Evolutionary conservation across 2,888 invertebrate species (phyloP), one percentile per base, ranked within the genome.

Genomic region (Patella caerulea): DNA sequence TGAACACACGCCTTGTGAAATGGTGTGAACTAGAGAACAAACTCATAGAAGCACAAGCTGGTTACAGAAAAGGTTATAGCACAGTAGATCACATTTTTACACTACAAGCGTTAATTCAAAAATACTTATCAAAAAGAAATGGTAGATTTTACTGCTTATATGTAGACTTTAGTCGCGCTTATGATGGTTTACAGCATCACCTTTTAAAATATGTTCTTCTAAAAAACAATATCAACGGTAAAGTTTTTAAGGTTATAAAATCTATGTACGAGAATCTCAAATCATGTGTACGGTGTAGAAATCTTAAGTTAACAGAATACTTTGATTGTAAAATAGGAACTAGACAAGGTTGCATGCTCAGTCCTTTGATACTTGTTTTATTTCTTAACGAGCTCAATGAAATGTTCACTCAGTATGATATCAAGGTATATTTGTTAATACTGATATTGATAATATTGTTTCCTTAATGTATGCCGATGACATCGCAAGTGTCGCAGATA

Each of bases 381-480:
- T 76, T 76, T 59, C 65, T 75, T 17, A 75, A 75, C 52, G 75
- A 69, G 24, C 29, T 70, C 34, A 53, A 69, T 69, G 29, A 29
- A 65, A n/a, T 73, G 17, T 59, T 76, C 17, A 59, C 34, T 11
- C 24, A 19, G 65, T 45, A 72, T 19, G 29, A 29, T 29, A 2
- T 29, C 34, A 72, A 56, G 69, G 73, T 19, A 77, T 73, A 72
- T 69, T 71, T 69, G 56, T 77, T 59, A 71, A 52, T 34, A 11
- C 72, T 7, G 73, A 77, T 73, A 72, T 73, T 69, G 65, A 73
- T 52, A 69, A 77, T n/a, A 52, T 77, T 17, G 34, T 76, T n/a
- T 59, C 53, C 53, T 74, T 9, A n/a, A 69, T 74, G n/a, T n/a
- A n/a, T n/a, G n/a, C n/a, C n/a, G n/a, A n/a, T n/a, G n/a, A n/a